Percentiles rank a stretch among this genome's conserved stretches.
Conservation (phyloP, 1,140 invertebrate genomes). For the Radopholus similis region DNA sequence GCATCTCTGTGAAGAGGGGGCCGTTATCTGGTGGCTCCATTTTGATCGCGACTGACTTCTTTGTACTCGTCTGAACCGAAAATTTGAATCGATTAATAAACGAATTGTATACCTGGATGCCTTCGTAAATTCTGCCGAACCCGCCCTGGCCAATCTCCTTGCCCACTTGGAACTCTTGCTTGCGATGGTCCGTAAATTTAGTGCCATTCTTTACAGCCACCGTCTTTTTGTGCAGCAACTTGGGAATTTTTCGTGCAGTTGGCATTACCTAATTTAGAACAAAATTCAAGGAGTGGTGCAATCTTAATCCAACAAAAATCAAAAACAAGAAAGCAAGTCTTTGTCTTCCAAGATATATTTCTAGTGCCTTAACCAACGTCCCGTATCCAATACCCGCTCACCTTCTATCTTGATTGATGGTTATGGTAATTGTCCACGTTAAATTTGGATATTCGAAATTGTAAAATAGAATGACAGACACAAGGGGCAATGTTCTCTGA, state of each 20-base stretch:
- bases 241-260: constrained; percentile 23
- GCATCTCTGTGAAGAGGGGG: constrained; percentile 50
- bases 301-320: no score
- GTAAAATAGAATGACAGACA: no score
- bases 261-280: constrained; percentile 21
- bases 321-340: no score
- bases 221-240: constrained; percentile 22
- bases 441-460: no score
- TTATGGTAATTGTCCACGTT: no score
- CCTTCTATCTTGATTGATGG: no score
- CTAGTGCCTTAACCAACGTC: no score
- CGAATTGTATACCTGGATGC: constrained; percentile 33
- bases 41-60: constrained; percentile 40
- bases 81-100: constrained; percentile 12
- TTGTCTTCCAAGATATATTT: no score
- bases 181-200: constrained; percentile 29
- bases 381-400: no score
- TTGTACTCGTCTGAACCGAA: constrained; percentile 18
- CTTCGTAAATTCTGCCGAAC: constrained; percentile 52
- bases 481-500: no score
- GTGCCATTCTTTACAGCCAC: constrained; percentile 10
- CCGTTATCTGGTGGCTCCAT: constrained; percentile 47
- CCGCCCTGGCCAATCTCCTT: constrained; percentile 53
- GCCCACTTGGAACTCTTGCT: constrained; percentile 40
- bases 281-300: no score